phyloP scores from a whole-genome alignment of 2,888 invertebrate species.

The Drosophila lutescens region DNA sequence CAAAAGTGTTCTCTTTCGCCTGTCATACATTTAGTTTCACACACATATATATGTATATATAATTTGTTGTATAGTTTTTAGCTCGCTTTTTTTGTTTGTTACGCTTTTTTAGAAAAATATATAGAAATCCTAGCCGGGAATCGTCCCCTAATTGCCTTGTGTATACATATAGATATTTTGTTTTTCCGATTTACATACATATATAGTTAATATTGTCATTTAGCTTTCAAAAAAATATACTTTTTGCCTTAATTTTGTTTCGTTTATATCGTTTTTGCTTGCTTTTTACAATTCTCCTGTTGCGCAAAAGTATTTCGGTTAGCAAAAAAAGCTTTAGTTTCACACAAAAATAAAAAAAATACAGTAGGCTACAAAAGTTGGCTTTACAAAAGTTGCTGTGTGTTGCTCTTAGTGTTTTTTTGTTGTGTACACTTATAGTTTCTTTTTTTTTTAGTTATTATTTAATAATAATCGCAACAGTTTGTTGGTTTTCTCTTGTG shows the following conservation, averaged over 20 bases:
- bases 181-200: conserved; percentile 39
- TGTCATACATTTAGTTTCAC: conserved; percentile 19
- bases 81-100: conserved; percentile 38
- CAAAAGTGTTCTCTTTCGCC: conserved; percentile 25
- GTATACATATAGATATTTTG: conserved; percentile 44
- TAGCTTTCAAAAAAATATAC: conserved; percentile 76
- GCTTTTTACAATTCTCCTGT: conserved; percentile 49
- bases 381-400: conserved; percentile 52
- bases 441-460: conserved; percentile 19
- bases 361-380: conserved; percentile 43
- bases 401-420: conserved; percentile 15
- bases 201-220: conserved; percentile 79
- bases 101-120: conserved; percentile 55
- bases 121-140: conserved; percentile 52
- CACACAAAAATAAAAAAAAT: conserved; percentile 21
- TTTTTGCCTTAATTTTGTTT: conserved; percentile 51
- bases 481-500: conserved; percentile 23
- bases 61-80: conserved; percentile 43
- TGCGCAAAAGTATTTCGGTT: conserved; percentile 12
- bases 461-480: conserved; percentile 74
- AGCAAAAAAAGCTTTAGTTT: conserved; percentile 29
- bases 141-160: conserved; percentile 46
- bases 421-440: conserved; percentile 37
- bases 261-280: neutral
- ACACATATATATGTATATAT: conserved; percentile 23